These are phyloP conservation scores for Mactra quadrangularis DNA, from an alignment of 1,140 invertebrate species.

Conservation along the genomic window DNA sequence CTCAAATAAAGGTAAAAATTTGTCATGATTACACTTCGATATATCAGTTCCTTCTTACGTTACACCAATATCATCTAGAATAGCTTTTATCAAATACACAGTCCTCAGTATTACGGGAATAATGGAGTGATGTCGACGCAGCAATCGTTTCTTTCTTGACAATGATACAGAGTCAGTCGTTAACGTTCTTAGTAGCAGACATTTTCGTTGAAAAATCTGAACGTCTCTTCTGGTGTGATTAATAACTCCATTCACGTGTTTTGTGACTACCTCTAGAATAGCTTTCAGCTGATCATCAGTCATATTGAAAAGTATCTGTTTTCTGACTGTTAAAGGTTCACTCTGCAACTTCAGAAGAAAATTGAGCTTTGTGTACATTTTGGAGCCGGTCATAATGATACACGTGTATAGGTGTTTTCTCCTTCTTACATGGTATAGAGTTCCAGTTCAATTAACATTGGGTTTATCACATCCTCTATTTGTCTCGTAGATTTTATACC, in stretches of 20 bases:
- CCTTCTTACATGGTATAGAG: neutral
- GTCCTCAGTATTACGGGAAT: neutral
- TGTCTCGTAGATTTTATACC: neutral
- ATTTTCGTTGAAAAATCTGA: neutral
- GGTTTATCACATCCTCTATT: neutral
- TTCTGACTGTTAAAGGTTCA: neutral
- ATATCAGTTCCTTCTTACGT: neutral
- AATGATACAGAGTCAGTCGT: neutral
- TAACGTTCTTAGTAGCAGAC: neutral
- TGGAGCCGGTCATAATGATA: neutral
- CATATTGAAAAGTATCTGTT: neutral
- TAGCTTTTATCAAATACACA: neutral
- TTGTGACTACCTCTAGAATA: neutral
- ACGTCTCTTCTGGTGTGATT: neutral
- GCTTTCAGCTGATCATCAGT: neutral
- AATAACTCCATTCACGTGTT: neutral
- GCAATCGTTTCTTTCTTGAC: neutral
- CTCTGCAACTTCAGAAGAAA: neutral
- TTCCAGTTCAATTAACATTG: slow-evolving; percentile 1
- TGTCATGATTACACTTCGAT: neutral
- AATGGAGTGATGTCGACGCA: neutral
- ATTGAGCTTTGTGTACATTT: neutral
- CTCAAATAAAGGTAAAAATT: slow-evolving; percentile 50
- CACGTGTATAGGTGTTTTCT: neutral
- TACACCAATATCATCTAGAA: neutral